Evolutionary conservation across 2,797 vertebrate species (phyloP).

Genomic region (Pseudochromis fuscus): DNA sequence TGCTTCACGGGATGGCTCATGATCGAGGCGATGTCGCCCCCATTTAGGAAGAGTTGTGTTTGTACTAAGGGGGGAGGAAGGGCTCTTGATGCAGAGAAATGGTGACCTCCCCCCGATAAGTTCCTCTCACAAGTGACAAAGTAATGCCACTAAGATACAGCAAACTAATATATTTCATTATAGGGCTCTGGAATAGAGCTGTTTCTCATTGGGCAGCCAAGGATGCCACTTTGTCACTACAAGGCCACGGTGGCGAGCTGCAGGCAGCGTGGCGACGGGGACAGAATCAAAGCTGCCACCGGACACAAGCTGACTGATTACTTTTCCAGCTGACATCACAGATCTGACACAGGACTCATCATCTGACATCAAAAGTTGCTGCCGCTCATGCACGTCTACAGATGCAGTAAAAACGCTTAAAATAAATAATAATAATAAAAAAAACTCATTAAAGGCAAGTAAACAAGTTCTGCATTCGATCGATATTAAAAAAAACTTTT

Average conservation of each 20-base stretch:
- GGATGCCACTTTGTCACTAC: constrained; percentile 80
- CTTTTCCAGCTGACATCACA: constrained; percentile 66
- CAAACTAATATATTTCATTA: constrained; percentile 78
- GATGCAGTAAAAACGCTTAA: not conserved
- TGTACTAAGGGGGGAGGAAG: constrained; percentile 71
- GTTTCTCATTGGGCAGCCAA: constrained; percentile 79
- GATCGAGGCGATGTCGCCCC: constrained; percentile 72
- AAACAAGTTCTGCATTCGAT: constrained; percentile 31
- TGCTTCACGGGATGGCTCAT: constrained; percentile 73
- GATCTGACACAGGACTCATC: constrained; percentile 63
- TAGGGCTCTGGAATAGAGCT: constrained; percentile 71
- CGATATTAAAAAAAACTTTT: constrained; percentile 44
- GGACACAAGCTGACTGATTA: constrained; percentile 75
- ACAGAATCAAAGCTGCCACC: constrained; percentile 65
- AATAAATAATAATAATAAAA: not conserved
- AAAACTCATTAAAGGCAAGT: constrained; percentile 5
- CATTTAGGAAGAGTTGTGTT: constrained; percentile 79
- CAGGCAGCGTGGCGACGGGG: constrained; percentile 48
- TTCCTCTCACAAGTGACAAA: constrained; percentile 79
- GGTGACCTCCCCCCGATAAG: constrained; percentile 72
- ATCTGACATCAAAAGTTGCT: constrained; percentile 61
- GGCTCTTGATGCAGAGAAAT: constrained; percentile 74
- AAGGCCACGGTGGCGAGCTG: constrained; percentile 73
- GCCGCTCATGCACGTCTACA: constrained; percentile 4
- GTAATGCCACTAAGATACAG: constrained; percentile 73